Percentiles rank a stretch among this genome's conserved stretches.
These are phyloP conservation scores for Trilocha varians DNA, from an alignment of 2,888 invertebrate genomes.

Conservation along the genomic window DNA sequence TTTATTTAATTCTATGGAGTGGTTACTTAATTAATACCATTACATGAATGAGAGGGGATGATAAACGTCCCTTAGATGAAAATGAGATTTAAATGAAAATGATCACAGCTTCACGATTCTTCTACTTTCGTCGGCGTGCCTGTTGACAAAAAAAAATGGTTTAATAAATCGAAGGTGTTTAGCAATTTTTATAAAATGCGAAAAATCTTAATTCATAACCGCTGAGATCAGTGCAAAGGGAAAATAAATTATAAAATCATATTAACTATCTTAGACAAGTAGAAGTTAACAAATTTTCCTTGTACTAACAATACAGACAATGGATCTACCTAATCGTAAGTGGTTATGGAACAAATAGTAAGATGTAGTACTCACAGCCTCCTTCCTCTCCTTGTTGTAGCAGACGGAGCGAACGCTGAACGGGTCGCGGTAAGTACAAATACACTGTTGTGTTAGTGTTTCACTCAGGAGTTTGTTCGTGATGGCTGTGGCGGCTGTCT, in stretches of 20 bases:
- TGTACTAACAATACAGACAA: no score
- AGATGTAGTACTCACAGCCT: conserved; percentile 32
- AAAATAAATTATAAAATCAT: no score
- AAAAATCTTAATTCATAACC: background rate
- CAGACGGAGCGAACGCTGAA: conserved; percentile 47
- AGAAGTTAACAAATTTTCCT: no score
- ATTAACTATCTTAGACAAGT: no score
- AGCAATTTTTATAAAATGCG: no score
- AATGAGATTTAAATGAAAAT: background rate
- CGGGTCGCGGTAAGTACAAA: conserved; percentile 40
- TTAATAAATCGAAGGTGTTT: no score
- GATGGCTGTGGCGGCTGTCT: conserved; percentile 64
- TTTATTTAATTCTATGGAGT: no score
- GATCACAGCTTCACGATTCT: conserved; percentile 21
- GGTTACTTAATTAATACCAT: conserved; percentile 8
- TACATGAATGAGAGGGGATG: background rate
- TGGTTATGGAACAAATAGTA: no score
- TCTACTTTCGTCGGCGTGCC: conserved; percentile 56
- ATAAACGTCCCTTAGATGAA: background rate
- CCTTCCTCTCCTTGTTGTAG: conserved; percentile 44
- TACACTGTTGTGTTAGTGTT: conserved; percentile 57
- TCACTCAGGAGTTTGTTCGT: conserved; percentile 43
- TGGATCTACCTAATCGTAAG: no score
- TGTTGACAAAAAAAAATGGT: conserved; percentile 28
- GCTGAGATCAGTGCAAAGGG: no score